These are phyloP conservation scores for Drosophila rhopaloa DNA, from an alignment of 1,140 invertebrate species.

Conservation along the genomic window DNA sequence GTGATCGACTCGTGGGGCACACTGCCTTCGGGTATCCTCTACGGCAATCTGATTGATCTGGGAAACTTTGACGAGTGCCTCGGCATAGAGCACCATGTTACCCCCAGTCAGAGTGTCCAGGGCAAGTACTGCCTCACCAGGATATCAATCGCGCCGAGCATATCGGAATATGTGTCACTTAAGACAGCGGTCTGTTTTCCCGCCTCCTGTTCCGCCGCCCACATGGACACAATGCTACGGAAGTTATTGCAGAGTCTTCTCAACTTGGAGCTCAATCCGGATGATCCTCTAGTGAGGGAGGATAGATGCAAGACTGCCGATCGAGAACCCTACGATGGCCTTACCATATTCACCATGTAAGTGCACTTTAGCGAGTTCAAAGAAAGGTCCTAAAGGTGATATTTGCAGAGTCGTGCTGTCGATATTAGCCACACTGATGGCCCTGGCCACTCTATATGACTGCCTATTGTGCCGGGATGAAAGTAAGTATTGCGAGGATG, in stretches of 20 bases:
- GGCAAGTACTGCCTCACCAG: slow-evolving; percentile 48
- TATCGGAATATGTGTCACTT: not conserved
- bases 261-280: slow-evolving; percentile 3
- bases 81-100: slow-evolving; percentile 16
- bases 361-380: not conserved
- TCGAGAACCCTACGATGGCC: slow-evolving; percentile 11
- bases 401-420: slow-evolving; percentile 48
- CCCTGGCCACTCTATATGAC: slow-evolving; percentile 49
- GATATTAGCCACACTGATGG: slow-evolving; percentile 21
- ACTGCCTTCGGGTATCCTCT: slow-evolving; percentile 46
- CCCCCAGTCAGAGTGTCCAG: slow-evolving; percentile 15
- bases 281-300: slow-evolving; percentile 14
- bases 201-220: slow-evolving; percentile 25
- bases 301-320: slow-evolving; percentile 36
- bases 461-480: slow-evolving; percentile 36
- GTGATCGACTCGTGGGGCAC: slow-evolving; percentile 63
- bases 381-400: not conserved
- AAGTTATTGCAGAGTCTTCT: slow-evolving; percentile 26
- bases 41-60: slow-evolving; percentile 48
- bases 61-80: slow-evolving; percentile 61
- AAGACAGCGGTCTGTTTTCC: slow-evolving; percentile 50
- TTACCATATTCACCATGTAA: slow-evolving; percentile 65
- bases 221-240: slow-evolving; percentile 41
- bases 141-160: not conserved
- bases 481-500: slow-evolving; percentile 20